These are phyloP conservation scores for Atta texana DNA, from an alignment of 1,140 invertebrate species.

Conservation along the genomic window DNA sequence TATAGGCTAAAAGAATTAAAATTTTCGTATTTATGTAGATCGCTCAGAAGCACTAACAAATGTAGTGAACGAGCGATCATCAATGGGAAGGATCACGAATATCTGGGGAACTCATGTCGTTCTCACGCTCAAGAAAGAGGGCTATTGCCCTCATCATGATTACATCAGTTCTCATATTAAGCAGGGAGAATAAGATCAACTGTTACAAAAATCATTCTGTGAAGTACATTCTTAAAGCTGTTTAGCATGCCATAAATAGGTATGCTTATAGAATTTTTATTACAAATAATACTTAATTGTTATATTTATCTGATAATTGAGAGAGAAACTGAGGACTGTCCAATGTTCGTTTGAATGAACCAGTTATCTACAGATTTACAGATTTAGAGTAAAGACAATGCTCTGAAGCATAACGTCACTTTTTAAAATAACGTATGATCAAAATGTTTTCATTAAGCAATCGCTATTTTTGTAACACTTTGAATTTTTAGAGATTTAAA, in stretches of 20 bases:
- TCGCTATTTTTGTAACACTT: not conserved
- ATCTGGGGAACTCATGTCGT: not conserved
- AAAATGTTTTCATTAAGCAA: not conserved
- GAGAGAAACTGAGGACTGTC: not conserved
- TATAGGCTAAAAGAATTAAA: not conserved
- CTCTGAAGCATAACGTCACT: not conserved
- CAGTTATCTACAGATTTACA: conserved; percentile 1
- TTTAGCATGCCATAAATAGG: not conserved
- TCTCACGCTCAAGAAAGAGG: not conserved
- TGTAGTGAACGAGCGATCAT: not conserved
- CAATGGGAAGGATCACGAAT: not conserved
- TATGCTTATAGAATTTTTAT: not conserved
- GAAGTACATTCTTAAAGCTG: not conserved
- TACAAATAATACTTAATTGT: not conserved
- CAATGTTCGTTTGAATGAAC: not conserved
- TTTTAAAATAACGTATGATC: not conserved
- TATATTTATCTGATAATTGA: not conserved
- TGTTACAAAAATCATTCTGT: not conserved
- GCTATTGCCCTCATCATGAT: not conserved
- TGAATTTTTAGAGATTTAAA: not conserved
- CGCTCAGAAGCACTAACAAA: not conserved
- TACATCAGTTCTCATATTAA: not conserved
- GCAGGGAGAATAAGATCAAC: not conserved
- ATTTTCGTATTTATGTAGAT: not conserved
- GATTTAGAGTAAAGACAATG: not conserved